These are phyloP conservation scores for Leistus spinibarbis DNA, from an alignment of 2,888 invertebrate species.

Conservation along the genomic window DNA sequence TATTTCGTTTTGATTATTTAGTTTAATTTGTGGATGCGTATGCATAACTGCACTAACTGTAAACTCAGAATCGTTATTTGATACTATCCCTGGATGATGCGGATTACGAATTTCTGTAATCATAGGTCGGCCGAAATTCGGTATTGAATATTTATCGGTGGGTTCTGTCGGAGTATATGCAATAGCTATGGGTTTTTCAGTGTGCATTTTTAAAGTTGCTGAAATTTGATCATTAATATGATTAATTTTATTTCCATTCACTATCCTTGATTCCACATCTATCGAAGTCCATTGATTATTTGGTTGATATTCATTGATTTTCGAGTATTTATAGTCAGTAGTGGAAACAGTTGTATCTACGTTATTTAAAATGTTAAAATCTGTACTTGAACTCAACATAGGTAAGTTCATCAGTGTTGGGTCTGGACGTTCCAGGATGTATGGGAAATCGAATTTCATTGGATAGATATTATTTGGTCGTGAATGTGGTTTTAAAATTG, in stretches of 20 bases:
- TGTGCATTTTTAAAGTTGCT: slow-evolving; percentile 55
- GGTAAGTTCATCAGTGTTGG: slow-evolving; percentile 53
- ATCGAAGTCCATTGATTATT: slow-evolving; percentile 56
- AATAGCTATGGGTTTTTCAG: slow-evolving; percentile 68
- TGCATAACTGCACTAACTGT: slow-evolving; percentile 57
- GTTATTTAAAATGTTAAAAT: slow-evolving; percentile 47
- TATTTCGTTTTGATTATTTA: slow-evolving; percentile 29
- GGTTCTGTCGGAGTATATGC: slow-evolving; percentile 68
- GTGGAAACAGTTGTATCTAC: slow-evolving; percentile 47
- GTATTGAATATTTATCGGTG: slow-evolving; percentile 56
- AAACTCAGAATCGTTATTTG: slow-evolving; percentile 50
- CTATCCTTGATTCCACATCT: slow-evolving; percentile 57
- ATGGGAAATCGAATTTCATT: slow-evolving; percentile 67
- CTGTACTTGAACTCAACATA: slow-evolving; percentile 54
- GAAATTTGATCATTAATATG: slow-evolving; percentile 51
- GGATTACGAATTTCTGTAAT: slow-evolving; percentile 57
- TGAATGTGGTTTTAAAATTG: slow-evolving; percentile 56
- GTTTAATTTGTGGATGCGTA: slow-evolving; percentile 49
- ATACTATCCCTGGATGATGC: slow-evolving; percentile 14
- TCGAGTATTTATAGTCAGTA: slow-evolving; percentile 48
- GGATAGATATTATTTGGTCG: slow-evolving; percentile 48
- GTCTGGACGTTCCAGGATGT: slow-evolving; percentile 67
- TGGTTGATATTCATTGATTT: slow-evolving; percentile 44
- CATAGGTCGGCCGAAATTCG: slow-evolving; percentile 59
- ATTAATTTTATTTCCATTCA: slow-evolving; percentile 50